Conservation (phyloP, 2,113 vertebrate species). For the Oncorhynchus keta region DNA sequence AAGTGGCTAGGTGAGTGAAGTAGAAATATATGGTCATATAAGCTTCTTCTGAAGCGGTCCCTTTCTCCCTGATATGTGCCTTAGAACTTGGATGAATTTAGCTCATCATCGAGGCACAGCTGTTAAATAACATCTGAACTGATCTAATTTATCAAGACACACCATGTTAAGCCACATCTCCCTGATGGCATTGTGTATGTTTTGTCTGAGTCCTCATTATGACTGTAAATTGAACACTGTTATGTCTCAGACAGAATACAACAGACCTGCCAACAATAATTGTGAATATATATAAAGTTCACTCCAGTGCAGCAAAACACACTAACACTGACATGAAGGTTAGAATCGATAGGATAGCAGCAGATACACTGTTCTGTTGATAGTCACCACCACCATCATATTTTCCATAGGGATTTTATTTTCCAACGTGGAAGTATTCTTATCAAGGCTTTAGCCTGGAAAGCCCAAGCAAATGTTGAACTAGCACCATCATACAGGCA, state of each 20-base stretch:
- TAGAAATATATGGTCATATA: constrained; percentile 22
- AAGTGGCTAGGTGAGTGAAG: neutral
- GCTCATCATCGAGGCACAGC: no score
- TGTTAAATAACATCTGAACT: constrained; percentile 15
- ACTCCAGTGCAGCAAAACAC: neutral
- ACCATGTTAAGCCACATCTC: neutral
- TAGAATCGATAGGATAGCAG: constrained; percentile 23
- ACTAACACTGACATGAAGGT: constrained; percentile 10
- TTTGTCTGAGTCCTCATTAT: constrained; percentile 69
- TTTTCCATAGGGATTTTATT: constrained; percentile 32
- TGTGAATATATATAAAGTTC: constrained; percentile 43
- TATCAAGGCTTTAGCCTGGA: constrained; percentile 43
- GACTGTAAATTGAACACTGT: constrained; percentile 64
- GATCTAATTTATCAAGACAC: constrained; percentile 4
- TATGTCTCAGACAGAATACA: constrained; percentile 61
- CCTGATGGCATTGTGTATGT: constrained; percentile 45
- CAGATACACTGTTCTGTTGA: constrained; percentile 4
- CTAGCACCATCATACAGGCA: constrained; percentile 34
- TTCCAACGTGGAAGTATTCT: constrained; percentile 35
- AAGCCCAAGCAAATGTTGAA: constrained; percentile 40
- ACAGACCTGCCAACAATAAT: constrained; percentile 51
- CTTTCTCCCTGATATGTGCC: constrained; percentile 49
- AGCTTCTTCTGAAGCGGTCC: constrained; percentile 28
- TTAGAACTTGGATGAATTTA: constrained; percentile 27
- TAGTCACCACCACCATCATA: constrained; percentile 4